Base-by-base conservation (phyloP, 2,797 vertebrate species). In the Ptychadena robeensis region DNA sequence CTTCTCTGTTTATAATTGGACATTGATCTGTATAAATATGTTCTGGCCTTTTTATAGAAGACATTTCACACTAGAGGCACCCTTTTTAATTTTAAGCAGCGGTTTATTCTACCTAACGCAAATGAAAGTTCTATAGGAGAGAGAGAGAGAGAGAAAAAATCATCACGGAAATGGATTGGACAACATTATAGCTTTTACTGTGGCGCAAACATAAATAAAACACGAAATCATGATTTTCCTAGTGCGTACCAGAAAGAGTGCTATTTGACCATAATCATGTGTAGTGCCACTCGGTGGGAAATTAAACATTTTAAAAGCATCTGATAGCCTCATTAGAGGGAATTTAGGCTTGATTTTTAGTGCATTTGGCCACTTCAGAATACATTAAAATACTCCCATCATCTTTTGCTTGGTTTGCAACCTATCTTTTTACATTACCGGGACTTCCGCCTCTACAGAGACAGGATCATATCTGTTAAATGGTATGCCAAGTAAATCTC, bases 11-110 rank as follows among this genome's bases (percentile, higher is more conserved):
- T 88, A 81, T 90, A 91, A 88, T 87, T 92, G 86, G 87, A 87
- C 88, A 90, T 90, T 89, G 87, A 89, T 89, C 80, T 86, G 57
- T 87, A 32, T 87, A 87, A 88, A 80, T 85, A 86, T 89, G 80
- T 78, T 59, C 5, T 80, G 22, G 53, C 35, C 71, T 83, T 76
- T 25, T 48, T 68, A 38, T 85, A 31, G 40, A 82, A 67, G 72
- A 76, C 78, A 76, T 76, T 85, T 76, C 78, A 76, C 72, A 70
- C 53, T 75, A 40, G 65, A 53, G 28, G 30, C 65, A 48, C 61
- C 59, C 71, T 80, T 53, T 83, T 73, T 85, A 70, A 69, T 80
- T 77, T 75, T 80, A 75, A 80, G 77, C 53, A 70, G 71, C 15
- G 38, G 28, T 32, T 27, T 80, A 70, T 80, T 71, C 32, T 76